Evolutionary conservation across 2,888 invertebrate species (phyloP).

Genomic region (Branchipolynoe longqiensis): DNA sequence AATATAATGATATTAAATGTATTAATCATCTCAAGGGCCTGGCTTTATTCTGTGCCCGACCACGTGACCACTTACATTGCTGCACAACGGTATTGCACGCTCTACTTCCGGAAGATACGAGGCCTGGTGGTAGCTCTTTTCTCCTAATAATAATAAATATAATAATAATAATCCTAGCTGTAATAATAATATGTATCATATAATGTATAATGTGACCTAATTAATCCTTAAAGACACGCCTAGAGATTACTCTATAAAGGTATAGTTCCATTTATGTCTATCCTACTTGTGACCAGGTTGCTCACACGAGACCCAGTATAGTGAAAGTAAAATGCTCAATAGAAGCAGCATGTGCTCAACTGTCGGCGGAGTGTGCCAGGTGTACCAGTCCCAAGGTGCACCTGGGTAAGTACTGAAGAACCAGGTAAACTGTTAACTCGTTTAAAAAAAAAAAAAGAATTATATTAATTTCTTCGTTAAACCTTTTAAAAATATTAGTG

Average conservation of each 20-base stretch:
- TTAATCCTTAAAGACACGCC: slow-evolving; percentile 40
- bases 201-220: slow-evolving; percentile 31
- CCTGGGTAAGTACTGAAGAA: slow-evolving; percentile 38
- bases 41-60: not conserved
- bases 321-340: not conserved
- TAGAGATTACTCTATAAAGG: slow-evolving; percentile 45
- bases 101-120: slow-evolving; percentile 11
- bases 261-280: slow-evolving; percentile 38
- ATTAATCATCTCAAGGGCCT: too few species aligned
- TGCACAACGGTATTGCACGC: slow-evolving; percentile 16
- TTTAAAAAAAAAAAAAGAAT: not conserved
- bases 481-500: slow-evolving; percentile 11
- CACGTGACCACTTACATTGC: slow-evolving; percentile 39
- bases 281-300: slow-evolving; percentile 16
- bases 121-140: slow-evolving; percentile 10
- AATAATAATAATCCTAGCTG: slow-evolving; percentile 35
- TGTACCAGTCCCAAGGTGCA: too few species aligned
- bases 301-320: not conserved
- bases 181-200: slow-evolving; percentile 43
- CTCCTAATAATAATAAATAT: slow-evolving; percentile 33
- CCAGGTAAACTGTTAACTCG: not conserved
- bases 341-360: slow-evolving; percentile 13
- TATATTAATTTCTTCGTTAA: slow-evolving; percentile 36
- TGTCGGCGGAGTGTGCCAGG: too few species aligned
- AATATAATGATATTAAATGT: too few species aligned